phyloP scores from a whole-genome alignment of 2,113 vertebrate species.

The Elachura formosa region DNA sequence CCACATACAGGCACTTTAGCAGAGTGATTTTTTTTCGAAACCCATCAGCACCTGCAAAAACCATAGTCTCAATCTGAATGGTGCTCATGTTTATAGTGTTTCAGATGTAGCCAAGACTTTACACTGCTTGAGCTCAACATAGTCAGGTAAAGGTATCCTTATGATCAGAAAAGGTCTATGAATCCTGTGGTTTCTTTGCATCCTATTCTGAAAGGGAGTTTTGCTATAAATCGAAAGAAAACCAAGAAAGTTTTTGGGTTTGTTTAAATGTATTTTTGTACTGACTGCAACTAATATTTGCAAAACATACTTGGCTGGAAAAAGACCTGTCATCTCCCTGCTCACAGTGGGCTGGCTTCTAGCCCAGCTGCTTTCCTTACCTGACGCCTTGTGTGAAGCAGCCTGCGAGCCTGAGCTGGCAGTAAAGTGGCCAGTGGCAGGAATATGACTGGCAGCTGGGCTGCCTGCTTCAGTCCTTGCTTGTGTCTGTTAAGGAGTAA shows the following conservation, averaged over 20 bases:
- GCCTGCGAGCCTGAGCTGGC: not conserved
- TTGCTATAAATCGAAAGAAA: not conserved
- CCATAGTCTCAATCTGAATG: not conserved
- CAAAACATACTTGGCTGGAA: not conserved
- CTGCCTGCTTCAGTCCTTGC: not conserved
- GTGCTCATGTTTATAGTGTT: not conserved
- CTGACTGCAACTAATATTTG: not conserved
- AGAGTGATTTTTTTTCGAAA: not conserved
- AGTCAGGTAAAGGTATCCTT: not conserved
- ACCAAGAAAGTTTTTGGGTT: not conserved
- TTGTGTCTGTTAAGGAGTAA: not conserved
- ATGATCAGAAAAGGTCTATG: not conserved
- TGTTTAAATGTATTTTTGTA: not conserved
- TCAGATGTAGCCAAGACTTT: not conserved
- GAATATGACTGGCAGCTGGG: not conserved
- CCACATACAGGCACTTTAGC: not conserved
- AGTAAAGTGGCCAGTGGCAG: not conserved
- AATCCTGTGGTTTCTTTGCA: not conserved
- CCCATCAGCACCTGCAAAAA: not conserved
- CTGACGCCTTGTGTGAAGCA: not conserved
- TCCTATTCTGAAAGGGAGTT: not conserved
- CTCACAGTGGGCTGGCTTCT: not conserved
- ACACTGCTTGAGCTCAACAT: not conserved
- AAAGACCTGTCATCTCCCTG: not conserved
- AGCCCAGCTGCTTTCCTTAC: not conserved